Evolutionary conservation across 2,888 invertebrate genomes (phyloP).

Genomic region (Cancer borealis): DNA sequence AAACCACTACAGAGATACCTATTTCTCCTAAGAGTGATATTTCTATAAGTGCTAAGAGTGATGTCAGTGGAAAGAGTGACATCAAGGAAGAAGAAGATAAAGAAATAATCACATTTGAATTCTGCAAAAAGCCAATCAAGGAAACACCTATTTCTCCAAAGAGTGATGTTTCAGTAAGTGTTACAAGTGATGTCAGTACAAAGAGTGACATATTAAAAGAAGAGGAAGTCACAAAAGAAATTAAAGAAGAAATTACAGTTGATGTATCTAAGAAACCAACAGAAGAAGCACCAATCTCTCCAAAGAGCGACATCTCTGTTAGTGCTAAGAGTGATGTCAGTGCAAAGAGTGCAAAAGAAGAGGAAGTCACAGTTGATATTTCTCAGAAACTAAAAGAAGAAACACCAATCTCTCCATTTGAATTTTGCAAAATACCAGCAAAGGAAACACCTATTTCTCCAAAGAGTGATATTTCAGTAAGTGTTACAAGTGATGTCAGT

Average conservation of each 20-base stretch:
- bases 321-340: constrained; percentile 42
- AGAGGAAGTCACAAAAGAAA: no score
- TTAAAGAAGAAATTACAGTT: no score
- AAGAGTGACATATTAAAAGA: no score
- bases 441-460: not conserved
- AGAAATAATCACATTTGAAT: not conserved
- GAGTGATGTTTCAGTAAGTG: no score
- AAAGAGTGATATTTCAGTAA: constrained; percentile 45
- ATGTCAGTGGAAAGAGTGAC: constrained; percentile 45
- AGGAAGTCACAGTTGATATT: constrained; percentile 41
- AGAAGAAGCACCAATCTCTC: no score
- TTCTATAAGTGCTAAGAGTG: not conserved
- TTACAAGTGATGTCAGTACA: no score
- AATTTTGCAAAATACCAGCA: not conserved
- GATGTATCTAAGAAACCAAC: no score
- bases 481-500: constrained; percentile 16
- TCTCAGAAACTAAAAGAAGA: constrained; percentile 30
- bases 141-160: no score
- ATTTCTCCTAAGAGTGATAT: constrained; percentile 47
- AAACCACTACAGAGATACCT: constrained; percentile 6
- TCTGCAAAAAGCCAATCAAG: no score
- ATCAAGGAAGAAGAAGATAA: constrained; percentile 4
- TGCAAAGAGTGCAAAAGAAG: not conserved
- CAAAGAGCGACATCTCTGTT: constrained; percentile 26
- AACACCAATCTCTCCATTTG: not conserved